A percentile compares a stretch with the other conserved stretches of the same genome.
Conservation (phyloP, 2,113 vertebrate species). For the Tapirus terrestris region DNA sequence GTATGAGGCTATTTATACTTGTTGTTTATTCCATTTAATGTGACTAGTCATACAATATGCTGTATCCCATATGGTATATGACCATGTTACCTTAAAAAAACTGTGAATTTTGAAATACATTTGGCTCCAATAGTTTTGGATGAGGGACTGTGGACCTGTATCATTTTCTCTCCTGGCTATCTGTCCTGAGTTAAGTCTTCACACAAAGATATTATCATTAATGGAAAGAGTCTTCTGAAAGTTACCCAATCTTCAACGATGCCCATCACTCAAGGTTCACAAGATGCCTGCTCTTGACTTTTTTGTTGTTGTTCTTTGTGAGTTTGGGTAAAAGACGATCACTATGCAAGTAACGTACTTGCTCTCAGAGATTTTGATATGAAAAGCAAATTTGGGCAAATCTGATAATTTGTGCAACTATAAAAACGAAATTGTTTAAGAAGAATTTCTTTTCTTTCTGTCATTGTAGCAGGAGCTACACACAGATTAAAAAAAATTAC, state of each 20-base stretch:
- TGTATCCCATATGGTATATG: neutral
- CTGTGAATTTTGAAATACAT: conserved; percentile 9
- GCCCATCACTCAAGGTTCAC: neutral
- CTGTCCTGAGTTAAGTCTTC: neutral
- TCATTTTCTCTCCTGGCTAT: neutral
- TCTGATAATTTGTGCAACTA: conserved; percentile 73
- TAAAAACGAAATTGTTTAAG: conserved; percentile 76
- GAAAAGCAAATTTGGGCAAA: conserved; percentile 47
- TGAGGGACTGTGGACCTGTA: neutral
- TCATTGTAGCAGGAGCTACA: conserved; percentile 62
- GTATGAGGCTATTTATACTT: neutral
- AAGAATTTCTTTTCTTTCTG: conserved; percentile 57
- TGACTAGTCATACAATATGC: neutral
- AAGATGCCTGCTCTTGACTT: neutral
- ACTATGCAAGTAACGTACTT: neutral
- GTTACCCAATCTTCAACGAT: neutral
- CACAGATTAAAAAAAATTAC: conserved; percentile 13
- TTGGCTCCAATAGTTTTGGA: neutral
- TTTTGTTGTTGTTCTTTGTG: neutral
- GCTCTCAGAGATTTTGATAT: neutral
- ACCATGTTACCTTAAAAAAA: neutral
- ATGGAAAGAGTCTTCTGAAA: neutral
- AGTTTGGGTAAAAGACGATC: neutral
- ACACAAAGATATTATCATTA: neutral
- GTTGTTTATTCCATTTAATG: neutral